Evolutionary conservation across 2,888 invertebrate genomes (phyloP).

Genomic region (Plagodis pulveraria): DNA sequence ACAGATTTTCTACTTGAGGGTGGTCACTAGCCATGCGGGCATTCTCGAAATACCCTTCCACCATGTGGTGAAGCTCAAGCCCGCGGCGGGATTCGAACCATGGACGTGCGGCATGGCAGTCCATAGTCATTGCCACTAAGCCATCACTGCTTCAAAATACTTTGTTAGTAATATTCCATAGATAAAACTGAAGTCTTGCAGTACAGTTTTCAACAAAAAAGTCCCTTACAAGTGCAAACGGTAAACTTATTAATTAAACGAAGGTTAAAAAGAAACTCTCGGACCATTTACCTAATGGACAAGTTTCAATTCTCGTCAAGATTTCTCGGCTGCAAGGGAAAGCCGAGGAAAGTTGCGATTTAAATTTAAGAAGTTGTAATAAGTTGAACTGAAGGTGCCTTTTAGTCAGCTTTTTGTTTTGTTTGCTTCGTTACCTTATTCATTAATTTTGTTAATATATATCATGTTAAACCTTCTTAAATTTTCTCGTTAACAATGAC

Average conservation of each 20-base stretch:
- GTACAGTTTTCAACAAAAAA: not conserved
- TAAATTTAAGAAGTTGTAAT: slow-evolving; percentile 19
- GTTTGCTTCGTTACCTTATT: not conserved
- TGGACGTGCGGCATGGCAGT: too few relatives aligned
- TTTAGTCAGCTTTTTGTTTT: not conserved
- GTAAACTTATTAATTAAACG: slow-evolving; percentile 49
- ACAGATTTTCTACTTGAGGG: too few relatives aligned
- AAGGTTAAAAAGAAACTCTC: slow-evolving; percentile 34
- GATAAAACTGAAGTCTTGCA: not conserved
- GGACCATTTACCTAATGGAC: slow-evolving; percentile 49
- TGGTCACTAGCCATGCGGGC: too few relatives aligned
- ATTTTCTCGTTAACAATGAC: too few relatives aligned
- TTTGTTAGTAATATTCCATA: not conserved
- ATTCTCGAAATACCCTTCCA: too few relatives aligned
- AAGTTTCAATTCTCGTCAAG: slow-evolving; percentile 49
- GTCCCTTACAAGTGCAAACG: slow-evolving; percentile 7
- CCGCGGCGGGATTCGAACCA: too few relatives aligned
- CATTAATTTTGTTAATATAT: slow-evolving; percentile 1
- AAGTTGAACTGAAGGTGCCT: slow-evolving; percentile 7
- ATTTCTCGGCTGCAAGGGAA: slow-evolving; percentile 12
- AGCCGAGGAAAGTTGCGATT: slow-evolving; percentile 11
- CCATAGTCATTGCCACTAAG: too few relatives aligned
- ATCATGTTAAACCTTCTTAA: too few relatives aligned
- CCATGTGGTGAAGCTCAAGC: too few relatives aligned
- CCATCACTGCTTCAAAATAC: too few relatives aligned